These are phyloP conservation scores for Acanthosepion esculentum DNA, from an alignment of 2,888 invertebrate genomes.

Conservation along the genomic window DNA sequence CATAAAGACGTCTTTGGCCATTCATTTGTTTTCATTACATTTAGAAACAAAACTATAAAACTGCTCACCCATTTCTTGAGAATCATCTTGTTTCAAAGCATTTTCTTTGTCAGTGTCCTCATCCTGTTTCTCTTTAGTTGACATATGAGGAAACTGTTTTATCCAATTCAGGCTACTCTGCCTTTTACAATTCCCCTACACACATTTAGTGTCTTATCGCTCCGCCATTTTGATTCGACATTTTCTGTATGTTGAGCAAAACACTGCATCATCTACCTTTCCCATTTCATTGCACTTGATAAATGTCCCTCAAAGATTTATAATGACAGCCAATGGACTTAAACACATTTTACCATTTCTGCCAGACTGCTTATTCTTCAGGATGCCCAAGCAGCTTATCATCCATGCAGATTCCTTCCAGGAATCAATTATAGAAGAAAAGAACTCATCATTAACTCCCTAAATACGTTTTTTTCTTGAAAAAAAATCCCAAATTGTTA, in stretches of 20 bases:
- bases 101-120: conserved; percentile 33
- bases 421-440: background rate
- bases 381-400: background rate
- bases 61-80: background rate
- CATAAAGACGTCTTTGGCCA: background rate
- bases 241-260: background rate
- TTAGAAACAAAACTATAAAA: background rate
- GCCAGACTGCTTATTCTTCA: background rate
- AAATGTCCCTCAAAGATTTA: background rate
- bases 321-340: background rate
- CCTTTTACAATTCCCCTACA: background rate
- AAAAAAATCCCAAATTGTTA: background rate
- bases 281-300: background rate
- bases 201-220: background rate
- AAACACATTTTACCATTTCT: background rate
- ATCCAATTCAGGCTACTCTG: background rate
- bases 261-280: background rate
- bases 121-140: background rate
- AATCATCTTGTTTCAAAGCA: background rate
- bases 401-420: background rate
- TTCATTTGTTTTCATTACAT: conserved; percentile 11
- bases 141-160: background rate
- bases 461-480: background rate
- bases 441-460: background rate
- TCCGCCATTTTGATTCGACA: background rate